phyloP scores from a whole-genome alignment of 2,888 invertebrate genomes.

The Leptogaster cylindrica region DNA sequence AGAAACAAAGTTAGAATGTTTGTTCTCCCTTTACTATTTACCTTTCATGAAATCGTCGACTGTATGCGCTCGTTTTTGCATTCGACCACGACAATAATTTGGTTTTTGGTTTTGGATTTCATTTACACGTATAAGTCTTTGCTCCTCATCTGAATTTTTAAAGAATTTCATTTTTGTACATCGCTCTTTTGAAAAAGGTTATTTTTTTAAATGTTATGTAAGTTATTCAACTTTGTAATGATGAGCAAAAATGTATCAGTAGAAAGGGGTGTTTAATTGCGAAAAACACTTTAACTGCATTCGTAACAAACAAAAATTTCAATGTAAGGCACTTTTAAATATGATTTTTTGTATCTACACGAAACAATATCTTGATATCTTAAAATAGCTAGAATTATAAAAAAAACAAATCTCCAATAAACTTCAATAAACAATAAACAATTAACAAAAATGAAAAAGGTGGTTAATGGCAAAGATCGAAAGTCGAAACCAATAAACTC shows the following conservation, averaged over 20 bases:
- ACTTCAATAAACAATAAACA: too few species aligned
- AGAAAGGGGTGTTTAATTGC: background rate
- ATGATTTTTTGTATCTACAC: too few species aligned
- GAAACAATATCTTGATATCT: too few species aligned
- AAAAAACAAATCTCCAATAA: too few species aligned
- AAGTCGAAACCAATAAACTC: too few species aligned
- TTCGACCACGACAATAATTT: conserved; percentile 52
- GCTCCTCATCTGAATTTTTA: conserved; percentile 52
- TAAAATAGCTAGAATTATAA: too few species aligned
- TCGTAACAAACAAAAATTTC: too few species aligned
- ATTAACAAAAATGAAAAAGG: too few species aligned
- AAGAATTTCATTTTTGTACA: background rate
- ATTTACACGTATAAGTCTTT: conserved; percentile 52
- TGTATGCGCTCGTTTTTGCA: conserved; percentile 54
- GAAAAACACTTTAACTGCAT: conserved; percentile 29
- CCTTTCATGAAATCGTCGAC: conserved; percentile 56
- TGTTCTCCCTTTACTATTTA: conserved; percentile 46
- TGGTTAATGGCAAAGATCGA: too few species aligned
- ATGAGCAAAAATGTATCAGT: background rate
- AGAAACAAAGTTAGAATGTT: conserved; percentile 10
- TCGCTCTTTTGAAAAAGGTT: background rate
- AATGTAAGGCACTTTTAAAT: too few species aligned
- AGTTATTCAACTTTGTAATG: background rate
- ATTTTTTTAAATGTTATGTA: background rate
- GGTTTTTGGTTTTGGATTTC: conserved; percentile 48